A percentile compares a stretch with the other conserved stretches of the same genome.
phyloP scores from a whole-genome alignment of 2,797 vertebrate species.

The Ambastaia sidthimunki region DNA sequence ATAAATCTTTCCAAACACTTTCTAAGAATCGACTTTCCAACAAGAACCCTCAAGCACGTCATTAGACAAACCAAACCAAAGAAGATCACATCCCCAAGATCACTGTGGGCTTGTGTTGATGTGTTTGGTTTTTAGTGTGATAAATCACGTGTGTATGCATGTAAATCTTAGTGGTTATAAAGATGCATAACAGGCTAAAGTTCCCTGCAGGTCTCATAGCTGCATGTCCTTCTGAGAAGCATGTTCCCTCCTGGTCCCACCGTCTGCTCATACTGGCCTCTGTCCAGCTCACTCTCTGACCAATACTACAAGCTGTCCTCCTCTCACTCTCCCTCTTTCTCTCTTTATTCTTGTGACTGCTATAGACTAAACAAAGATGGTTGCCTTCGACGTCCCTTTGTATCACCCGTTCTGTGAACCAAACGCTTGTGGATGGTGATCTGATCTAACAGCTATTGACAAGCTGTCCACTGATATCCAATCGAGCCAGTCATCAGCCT shows the following conservation, averaged over 20 bases:
- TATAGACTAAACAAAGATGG: constrained; percentile 15
- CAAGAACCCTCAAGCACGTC: background rate
- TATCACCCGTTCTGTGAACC: background rate
- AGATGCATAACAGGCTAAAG: constrained; percentile 35
- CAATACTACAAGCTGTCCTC: constrained; percentile 40
- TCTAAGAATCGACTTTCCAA: background rate
- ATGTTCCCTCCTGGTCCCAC: constrained; percentile 34
- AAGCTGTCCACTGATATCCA: constrained; percentile 20
- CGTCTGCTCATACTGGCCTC: constrained; percentile 55
- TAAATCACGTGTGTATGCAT: background rate
- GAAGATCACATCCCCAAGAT: background rate
- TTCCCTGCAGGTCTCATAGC: constrained; percentile 43
- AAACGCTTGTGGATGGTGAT: constrained; percentile 12
- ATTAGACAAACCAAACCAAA: background rate
- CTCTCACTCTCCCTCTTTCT: background rate
- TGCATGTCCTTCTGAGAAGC: constrained; percentile 35
- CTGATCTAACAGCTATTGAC: constrained; percentile 9
- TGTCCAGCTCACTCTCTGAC: constrained; percentile 47
- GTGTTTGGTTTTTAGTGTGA: constrained; percentile 22
- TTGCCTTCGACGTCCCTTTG: background rate
- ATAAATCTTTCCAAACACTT: background rate
- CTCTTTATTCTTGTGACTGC: background rate
- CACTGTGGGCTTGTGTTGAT: too few species aligned
- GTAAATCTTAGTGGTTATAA: constrained; percentile 19
- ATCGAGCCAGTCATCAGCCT: constrained; percentile 23